phyloP scores from a whole-genome alignment of 2,113 vertebrate species.

The Galemys pyrenaicus region DNA sequence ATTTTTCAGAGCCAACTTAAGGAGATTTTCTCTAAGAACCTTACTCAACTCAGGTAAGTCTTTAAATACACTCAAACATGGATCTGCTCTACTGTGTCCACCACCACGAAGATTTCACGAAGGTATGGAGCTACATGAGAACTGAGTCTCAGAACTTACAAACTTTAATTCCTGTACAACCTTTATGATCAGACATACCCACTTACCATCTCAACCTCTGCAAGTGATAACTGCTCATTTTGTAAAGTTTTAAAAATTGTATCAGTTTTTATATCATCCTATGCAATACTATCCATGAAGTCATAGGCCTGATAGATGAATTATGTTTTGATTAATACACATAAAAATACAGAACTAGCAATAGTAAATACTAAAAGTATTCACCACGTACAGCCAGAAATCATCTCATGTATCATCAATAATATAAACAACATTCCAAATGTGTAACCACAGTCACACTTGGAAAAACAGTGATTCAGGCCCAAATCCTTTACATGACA shows the following conservation, averaged over 20 bases:
- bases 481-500: slow-evolving; percentile 6
- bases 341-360: neutral
- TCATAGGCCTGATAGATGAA: neutral
- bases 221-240: no score
- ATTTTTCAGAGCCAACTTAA: neutral
- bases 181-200: neutral
- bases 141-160: neutral
- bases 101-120: neutral
- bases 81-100: neutral
- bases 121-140: neutral
- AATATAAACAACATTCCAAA: neutral
- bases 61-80: neutral
- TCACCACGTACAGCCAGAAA: neutral
- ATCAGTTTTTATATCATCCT: neutral
- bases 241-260: neutral
- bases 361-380: neutral
- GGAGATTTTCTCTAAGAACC: neutral
- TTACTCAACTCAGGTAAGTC: neutral
- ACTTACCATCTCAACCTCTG: neutral
- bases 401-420: neutral
- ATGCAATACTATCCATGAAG: neutral
- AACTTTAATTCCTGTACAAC: neutral
- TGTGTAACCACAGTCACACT: slow-evolving; percentile 20
- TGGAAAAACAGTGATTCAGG: slow-evolving; percentile 17
- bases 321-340: neutral